Evolutionary conservation across 2,888 invertebrate species (phyloP), one percentile per base, ranked within the genome.

Genomic region (Cerastoderma edule): DNA sequence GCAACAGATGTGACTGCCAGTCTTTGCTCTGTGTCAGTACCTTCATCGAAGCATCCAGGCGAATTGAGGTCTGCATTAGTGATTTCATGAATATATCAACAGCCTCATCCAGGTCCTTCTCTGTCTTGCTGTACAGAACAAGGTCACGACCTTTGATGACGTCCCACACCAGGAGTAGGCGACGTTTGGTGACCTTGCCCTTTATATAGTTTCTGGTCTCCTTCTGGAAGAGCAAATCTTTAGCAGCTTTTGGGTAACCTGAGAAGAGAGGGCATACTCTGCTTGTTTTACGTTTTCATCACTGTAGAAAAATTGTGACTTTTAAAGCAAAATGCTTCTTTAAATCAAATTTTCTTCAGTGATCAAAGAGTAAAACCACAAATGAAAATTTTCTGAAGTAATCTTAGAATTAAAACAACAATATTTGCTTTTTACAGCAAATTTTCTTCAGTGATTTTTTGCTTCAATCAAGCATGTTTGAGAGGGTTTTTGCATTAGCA

Each of bases 141-240:
- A 77, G 39, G n/a, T 48, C 57, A 13, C 54, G 32, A 2, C 57
- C 53, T 32, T 32, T 39, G 46, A 16, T 48, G 13, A 66, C 66
- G 56, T 77, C 70, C 77, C 77, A 77, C 5, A 77, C 63, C n/a
- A 69, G 70, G 28, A 73, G 35, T 6, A 77, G 28, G 10, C 69
- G 32, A 22, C 63, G 46, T 16, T 48, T 35, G 13, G 22, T 63
- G 19, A 70, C 22, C 24, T 53, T 32, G 22, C 27, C 64, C 22
- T 71, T 73, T 22, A 78, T 69, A 27, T 70, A 65, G 35, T 56
- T 28, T 4, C 71, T 67, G 4, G 56, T 57, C 39, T 74, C 68
- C n/a, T 54, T 72, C 39, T 60, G 39, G 60, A 80, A 77, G 24
- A 77, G 46, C 46, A 80, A 44, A 44, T 77, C 72, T 32, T 57